Evolutionary conservation across 1,140 invertebrate genomes (phyloP), one percentile per base, ranked within the genome.

Genomic region (Drosophila watanabei): DNA sequence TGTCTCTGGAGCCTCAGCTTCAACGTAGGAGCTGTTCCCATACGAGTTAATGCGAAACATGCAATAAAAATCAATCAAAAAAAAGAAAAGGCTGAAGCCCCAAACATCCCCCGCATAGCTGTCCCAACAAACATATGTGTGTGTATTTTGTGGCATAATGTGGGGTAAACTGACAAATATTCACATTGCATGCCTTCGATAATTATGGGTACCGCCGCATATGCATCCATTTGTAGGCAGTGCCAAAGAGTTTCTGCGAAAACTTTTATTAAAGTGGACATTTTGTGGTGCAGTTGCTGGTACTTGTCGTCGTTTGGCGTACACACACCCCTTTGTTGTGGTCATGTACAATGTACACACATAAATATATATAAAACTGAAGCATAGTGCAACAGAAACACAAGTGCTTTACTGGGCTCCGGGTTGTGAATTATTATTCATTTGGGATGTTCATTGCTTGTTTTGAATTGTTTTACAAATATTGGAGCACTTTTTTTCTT

Each of bases 261-360:
- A 57, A 57, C 54, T 57, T 57, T 39, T 35, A 39, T 57, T 39
- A 28, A 57, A 57, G 54, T 41, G 54, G 54, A 57, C 54, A 57
- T 57, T 57, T 57, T 57, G 20, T 57, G 54, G 35, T 57, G 54
- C 35, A 39, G 54, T 56, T 37, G 14, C 33, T 24, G 52, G 13
- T 37, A 56, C 52, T 56, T 56, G 52, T 56, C 52, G 52, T 56
- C 52, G 33, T 56, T 56, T 24, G 52, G 13, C 4, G 14, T 37
- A 37, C 33, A 37, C 33, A 37, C 33, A 57, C 54, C 54, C 54
- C 35, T 57, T 57, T 57, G 54, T 57, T 57, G 54, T 28, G 35
- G 54, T 57, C 35, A 57, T 57, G 35, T 57, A 39, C 54, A n/a
- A 5, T 24, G 8, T 57, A 24, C 0, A 56, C 24, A 16, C 13